A percentile compares a stretch with the other conserved stretches of the same genome.
Conservation (phyloP, 92 coral and sea anemone species). For the Ricordea florida region DNA sequence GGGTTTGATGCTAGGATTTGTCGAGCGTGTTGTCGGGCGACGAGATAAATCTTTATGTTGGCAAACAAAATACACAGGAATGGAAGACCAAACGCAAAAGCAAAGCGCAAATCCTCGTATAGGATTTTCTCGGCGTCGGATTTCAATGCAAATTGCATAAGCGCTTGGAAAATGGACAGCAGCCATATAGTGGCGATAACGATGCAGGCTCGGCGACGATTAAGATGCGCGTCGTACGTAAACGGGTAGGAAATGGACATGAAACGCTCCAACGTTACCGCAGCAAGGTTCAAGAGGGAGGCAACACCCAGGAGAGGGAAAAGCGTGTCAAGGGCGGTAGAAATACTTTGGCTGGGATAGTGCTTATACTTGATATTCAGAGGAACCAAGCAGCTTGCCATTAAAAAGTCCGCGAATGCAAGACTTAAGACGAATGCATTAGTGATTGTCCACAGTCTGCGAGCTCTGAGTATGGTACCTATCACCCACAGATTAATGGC, state of each 20-base stretch:
- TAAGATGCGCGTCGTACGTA: conserved; percentile 71
- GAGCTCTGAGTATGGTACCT: conserved; percentile 60
- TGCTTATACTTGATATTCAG: conserved; percentile 56
- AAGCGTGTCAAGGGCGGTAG: conserved; percentile 49
- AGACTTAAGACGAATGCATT: conserved; percentile 85
- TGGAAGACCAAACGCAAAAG: conserved; percentile 72
- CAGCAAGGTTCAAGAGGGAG: conserved; percentile 86
- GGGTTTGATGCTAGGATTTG: conserved; percentile 66
- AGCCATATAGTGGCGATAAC: conserved; percentile 77
- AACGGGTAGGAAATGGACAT: conserved; percentile 78
- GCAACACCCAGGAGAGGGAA: conserved; percentile 88
- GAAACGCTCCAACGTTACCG: conserved; percentile 92
- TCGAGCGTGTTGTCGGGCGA: conserved; percentile 87
- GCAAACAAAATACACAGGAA: conserved; percentile 69
- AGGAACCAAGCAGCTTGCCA: conserved; percentile 79
- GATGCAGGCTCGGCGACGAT: conserved; percentile 48
- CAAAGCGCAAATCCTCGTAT: conserved; percentile 77
- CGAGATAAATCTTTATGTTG: conserved; percentile 66
- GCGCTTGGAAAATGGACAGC: conserved; percentile 70
- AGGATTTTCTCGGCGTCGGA: conserved; percentile 2
- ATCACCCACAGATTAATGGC: conserved; percentile 62
- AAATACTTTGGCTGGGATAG: not conserved
- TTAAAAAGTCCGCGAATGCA: conserved; percentile 80
- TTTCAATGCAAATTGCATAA: conserved; percentile 51
- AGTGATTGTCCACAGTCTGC: conserved; percentile 82